Evolutionary conservation across 2,888 invertebrate genomes (phyloP), one percentile per base, ranked within the genome.

Genomic region (Diplolepis rosae): DNA sequence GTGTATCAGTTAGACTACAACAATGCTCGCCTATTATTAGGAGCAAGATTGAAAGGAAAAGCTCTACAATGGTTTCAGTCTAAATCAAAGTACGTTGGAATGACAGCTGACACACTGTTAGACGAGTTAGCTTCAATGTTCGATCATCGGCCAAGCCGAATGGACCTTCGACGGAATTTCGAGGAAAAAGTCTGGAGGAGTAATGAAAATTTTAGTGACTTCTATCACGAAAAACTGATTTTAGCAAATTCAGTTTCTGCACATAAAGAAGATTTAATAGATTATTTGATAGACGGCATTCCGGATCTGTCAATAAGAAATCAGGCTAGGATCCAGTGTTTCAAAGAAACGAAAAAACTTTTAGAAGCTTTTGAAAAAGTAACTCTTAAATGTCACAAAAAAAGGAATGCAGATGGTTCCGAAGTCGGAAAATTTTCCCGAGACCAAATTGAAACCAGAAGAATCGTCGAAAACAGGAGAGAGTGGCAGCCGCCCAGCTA

Each of bases 51-150:
- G n/a, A 30, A 30, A 30, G 30, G 30, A 30, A 30, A 30, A 30
- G 30, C 30, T 3, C 30, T 48, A 5, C n/a, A 4, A 18, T 70
- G 65, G 73, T 73, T 73, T 56, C 72, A 72, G 11, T 72, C 72
- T 2, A 66, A 67, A 54, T 22, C 69, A 30, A 61, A 69, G 11
- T 39, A 61, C 24, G 30, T 69, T 1, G 15, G 32, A 30, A 69
- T 69, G 18, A 1, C 30, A 6, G 22, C 18, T 11, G 61, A 48
- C 3, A 30, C 45, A 7, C 18, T 69, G 5, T 15, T 69, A 24
- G 15, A 11, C 2, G 28, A n/a, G n/a, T 48, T 61, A 61, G 61
- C 13, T 18, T 7, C 28, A 7, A 69, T 69, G 69, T 69, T 69
- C 15, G 56, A 9, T 1, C 56, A 69, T 11, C 4, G 61, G 1